A percentile compares a stretch with the other conserved stretches of the same genome.
These are phyloP conservation scores for Chrysolina oricalcia DNA, from an alignment of 2,888 invertebrate species.

Conservation along the genomic window DNA sequence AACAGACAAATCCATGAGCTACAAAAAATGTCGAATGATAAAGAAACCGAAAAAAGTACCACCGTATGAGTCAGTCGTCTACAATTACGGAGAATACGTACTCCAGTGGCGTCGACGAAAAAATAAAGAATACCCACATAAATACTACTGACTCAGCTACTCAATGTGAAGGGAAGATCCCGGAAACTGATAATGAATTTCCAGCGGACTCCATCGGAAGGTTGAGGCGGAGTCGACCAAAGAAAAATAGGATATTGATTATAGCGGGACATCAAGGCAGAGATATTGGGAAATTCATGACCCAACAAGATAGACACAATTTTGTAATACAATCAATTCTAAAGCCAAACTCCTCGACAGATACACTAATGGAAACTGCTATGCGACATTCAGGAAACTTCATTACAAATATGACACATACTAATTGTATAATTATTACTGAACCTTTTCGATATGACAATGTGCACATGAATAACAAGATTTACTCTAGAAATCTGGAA, in stretches of 20 bases:
- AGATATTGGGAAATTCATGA: no score
- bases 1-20: neutral
- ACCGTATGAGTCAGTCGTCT: neutral
- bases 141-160: neutral
- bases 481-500: no score
- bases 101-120: slow-evolving; percentile 17
- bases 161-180: slow-evolving; percentile 12
- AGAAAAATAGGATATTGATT: slow-evolving; percentile 9
- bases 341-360: no score
- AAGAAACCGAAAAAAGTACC: slow-evolving; percentile 2
- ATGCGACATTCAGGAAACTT: no score
- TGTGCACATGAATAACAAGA: no score
- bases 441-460: no score
- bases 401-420: no score
- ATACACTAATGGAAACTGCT: no score
- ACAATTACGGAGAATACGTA: neutral
- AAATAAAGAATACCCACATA: slow-evolving; percentile 12
- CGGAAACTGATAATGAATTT: neutral
- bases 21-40: slow-evolving; percentile 17
- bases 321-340: no score
- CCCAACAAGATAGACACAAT: no score
- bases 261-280: neutral
- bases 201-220: neutral
- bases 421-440: no score
- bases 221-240: neutral